phyloP scores from a whole-genome alignment of 2,888 invertebrate species.

The Parnassius smintheus region DNA sequence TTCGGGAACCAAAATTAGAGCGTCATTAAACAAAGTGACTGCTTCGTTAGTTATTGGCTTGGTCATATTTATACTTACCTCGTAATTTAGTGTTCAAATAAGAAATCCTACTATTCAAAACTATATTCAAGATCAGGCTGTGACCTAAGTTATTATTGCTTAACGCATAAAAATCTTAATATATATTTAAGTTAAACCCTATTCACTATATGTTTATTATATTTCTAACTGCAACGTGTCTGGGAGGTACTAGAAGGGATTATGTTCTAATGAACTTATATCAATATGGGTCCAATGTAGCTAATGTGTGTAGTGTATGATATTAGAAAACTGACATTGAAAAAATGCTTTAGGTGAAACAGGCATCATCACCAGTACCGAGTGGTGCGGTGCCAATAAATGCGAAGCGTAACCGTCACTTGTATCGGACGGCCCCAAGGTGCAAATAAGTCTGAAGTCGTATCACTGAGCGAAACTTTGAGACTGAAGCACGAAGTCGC shows the following conservation, averaged over 20 bases:
- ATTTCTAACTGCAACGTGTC: slow-evolving; percentile 1
- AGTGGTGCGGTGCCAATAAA: slow-evolving; percentile 7
- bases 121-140: too few species aligned
- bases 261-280: background rate
- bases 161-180: background rate
- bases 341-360: slow-evolving; percentile 21
- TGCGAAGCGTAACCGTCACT: slow-evolving; percentile 11
- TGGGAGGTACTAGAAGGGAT: slow-evolving; percentile 21
- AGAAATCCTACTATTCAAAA: too few species aligned
- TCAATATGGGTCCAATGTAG: slow-evolving; percentile 3
- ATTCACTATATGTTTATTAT: background rate
- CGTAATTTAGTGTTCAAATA: too few species aligned
- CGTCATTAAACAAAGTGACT: background rate
- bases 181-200: background rate
- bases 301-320: background rate
- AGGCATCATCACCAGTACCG: slow-evolving; percentile 9
- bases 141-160: background rate
- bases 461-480: background rate
- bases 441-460: slow-evolving; percentile 21
- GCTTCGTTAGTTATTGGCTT: background rate
- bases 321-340: background rate
- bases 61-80: too few species aligned
- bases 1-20: slow-evolving; percentile 26
- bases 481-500: background rate
- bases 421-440: slow-evolving; percentile 18